Conservation (phyloP, 2,888 invertebrate species). For the Caenorhabditis plicata region DNA sequence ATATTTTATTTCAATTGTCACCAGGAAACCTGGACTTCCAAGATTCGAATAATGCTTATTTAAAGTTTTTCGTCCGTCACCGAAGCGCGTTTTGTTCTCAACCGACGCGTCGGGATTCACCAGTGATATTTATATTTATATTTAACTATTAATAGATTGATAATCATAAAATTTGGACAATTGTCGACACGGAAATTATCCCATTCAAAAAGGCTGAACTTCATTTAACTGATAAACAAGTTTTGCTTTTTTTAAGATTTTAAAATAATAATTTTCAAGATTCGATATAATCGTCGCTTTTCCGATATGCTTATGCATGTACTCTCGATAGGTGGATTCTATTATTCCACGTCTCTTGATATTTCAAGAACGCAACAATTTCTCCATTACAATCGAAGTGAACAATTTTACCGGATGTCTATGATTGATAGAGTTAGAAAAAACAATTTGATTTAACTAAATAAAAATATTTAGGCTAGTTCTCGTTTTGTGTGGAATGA, state of each 20-base stretch:
- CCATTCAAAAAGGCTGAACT: constrained; percentile 82
- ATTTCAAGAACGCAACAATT: constrained; percentile 43
- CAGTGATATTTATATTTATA: background rate
- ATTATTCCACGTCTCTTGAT: constrained; percentile 80
- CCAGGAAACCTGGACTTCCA: too few species aligned
- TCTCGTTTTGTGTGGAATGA: constrained; percentile 91
- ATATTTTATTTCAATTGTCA: too few species aligned
- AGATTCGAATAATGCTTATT: too few species aligned
- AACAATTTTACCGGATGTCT: constrained; percentile 42
- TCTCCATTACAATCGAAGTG: constrained; percentile 66
- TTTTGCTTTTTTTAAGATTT: too few species aligned
- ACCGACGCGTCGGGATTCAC: too few species aligned
- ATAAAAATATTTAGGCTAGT: constrained; percentile 72
- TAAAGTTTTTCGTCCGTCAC: too few species aligned
- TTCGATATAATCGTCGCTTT: constrained; percentile 79
- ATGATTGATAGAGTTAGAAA: constrained; percentile 48
- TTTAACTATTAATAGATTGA: constrained; percentile 18
- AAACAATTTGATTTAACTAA: background rate
- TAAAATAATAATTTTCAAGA: constrained; percentile 15
- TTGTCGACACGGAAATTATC: constrained; percentile 68
- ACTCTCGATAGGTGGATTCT: constrained; percentile 82
- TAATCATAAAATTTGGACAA: constrained; percentile 57
- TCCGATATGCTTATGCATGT: constrained; percentile 82
- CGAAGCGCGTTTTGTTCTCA: too few species aligned
- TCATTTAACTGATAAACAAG: constrained; percentile 81